Evolutionary conservation across 2,797 vertebrate species (phyloP).

Genomic region (Dicrostonyx torquatus): DNA sequence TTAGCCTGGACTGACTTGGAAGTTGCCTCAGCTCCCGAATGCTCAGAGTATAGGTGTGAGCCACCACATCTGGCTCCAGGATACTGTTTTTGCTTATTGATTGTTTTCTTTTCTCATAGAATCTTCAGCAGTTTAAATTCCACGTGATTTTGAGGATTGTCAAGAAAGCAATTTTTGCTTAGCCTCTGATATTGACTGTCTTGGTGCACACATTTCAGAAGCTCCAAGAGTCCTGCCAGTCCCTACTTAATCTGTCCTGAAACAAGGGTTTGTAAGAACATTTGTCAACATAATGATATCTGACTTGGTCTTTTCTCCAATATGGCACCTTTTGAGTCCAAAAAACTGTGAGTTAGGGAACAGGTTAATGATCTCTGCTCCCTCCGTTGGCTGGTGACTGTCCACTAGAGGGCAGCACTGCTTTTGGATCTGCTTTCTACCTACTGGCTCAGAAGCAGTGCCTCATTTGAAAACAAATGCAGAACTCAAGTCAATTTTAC

Average conservation of each 20-base stretch:
- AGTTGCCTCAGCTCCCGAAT: background rate
- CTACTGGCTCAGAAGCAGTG: slow-evolving; percentile 64
- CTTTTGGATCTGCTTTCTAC: slow-evolving; percentile 87
- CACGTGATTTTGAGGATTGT: background rate
- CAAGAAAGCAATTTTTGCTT: background rate
- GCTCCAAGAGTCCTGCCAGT: background rate
- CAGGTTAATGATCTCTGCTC: slow-evolving; percentile 36
- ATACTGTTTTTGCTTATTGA: background rate
- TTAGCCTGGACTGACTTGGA: background rate
- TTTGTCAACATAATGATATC: slow-evolving; percentile 1
- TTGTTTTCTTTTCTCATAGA: background rate
- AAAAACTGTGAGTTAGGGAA: background rate
- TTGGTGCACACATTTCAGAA: slow-evolving; percentile 21
- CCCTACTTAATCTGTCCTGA: background rate
- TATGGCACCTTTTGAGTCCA: slow-evolving; percentile 32
- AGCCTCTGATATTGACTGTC: background rate
- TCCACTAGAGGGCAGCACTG: slow-evolving; percentile 96
- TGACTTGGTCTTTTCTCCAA: slow-evolving; percentile 50
- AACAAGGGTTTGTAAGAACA: slow-evolving; percentile 5
- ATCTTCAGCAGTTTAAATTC: slow-evolving; percentile 40
- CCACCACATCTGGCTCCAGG: background rate
- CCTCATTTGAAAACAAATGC: slow-evolving; percentile 82
- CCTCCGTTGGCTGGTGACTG: slow-evolving; percentile 39
- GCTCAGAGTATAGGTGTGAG: background rate
- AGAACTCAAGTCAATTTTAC: slow-evolving; percentile 72